Conservation (phyloP, 2,113 vertebrate species). For the Pampusana beccarii region DNA sequence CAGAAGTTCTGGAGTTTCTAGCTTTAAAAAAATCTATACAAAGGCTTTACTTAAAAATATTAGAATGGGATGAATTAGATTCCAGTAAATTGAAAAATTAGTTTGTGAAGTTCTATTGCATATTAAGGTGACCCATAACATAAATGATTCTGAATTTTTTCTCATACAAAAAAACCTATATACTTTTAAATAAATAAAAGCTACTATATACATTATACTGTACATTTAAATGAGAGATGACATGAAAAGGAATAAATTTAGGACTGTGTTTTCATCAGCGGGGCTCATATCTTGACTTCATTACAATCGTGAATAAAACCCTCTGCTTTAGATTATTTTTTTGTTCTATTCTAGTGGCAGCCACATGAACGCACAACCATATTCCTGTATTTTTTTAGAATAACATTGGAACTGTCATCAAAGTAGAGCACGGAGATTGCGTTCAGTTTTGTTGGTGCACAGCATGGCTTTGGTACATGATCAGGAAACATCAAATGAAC, state of each 20-base stretch:
- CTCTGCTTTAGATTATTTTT: slow-evolving; percentile 55
- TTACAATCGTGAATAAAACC: slow-evolving; percentile 60
- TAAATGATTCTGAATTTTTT: slow-evolving; percentile 63
- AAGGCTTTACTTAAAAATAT: slow-evolving; percentile 35
- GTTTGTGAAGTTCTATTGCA: slow-evolving; percentile 25
- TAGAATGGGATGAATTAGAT: slow-evolving; percentile 41
- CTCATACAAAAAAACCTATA: slow-evolving; percentile 70
- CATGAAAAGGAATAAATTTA: slow-evolving; percentile 72
- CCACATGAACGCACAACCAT: slow-evolving; percentile 99
- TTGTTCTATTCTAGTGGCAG: slow-evolving; percentile 84
- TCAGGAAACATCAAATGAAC: slow-evolving; percentile 99
- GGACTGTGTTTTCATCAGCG: slow-evolving; percentile 49
- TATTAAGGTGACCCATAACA: slow-evolving; percentile 50
- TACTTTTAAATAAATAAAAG: slow-evolving; percentile 96
- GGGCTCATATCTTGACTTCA: slow-evolving; percentile 62
- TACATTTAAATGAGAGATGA: slow-evolving; percentile 85
- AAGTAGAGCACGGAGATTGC: slow-evolving; percentile 99
- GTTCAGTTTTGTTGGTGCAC: slow-evolving; percentile 97
- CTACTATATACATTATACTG: slow-evolving; percentile 95
- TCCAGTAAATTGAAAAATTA: slow-evolving; percentile 44
- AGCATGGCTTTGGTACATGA: slow-evolving; percentile 98
- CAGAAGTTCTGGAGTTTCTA: slow-evolving; percentile 48
- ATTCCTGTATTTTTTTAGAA: slow-evolving; percentile 99
- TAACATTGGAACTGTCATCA: slow-evolving; percentile 98
- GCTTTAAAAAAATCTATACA: slow-evolving; percentile 33